Evolutionary conservation across 2,797 vertebrate species (phyloP), one percentile per base, ranked within the genome.

Genomic region (Phaenicophaeus curvirostris): DNA sequence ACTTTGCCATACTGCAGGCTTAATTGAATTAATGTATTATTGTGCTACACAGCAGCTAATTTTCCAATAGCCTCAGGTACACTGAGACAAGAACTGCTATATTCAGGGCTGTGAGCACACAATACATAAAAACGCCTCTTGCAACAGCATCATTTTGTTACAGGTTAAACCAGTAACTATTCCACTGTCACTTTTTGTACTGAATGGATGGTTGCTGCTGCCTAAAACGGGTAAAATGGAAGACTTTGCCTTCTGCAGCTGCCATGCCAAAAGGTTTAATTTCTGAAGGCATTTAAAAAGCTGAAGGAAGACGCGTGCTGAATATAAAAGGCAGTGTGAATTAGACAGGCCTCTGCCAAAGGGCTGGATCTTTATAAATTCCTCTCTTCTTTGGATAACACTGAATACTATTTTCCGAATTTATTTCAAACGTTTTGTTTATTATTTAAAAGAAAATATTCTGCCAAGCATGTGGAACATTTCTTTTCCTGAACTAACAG

Each of bases 211-310:
- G 53, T 27, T 80, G n/a, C 67, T 85, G 54, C 37, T 68, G 71
- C 74, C 35, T 78, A 68, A 91, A 93, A 90, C 4, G 72, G 57
- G 31, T 66, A 92, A 94, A 92, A 95, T 72, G 61, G 75, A 85
- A 91, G 81, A 87, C 82, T 74, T 75, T 72, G 90, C 93, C 73
- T 85, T 92, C 75, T 25, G 54, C 87, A 95, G 90, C 90, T 93
- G 92, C 84, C 46, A 33, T 72, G 76, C 39, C 78, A 68, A 89
- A 82, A 92, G 68, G 75, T 72, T 95, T 77, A 11, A 67, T 76
- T 94, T 94, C 79, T 67, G 59, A 88, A 86, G 53, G 53, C 76
- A 18, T 74, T 89, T 9, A 73, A 63, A 88, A 85, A 82, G 77
- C 63, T 76, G 87, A 77, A 93, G 82, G 76, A 90, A 57, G 73